Evolutionary conservation across 2,888 invertebrate genomes (phyloP).

Genomic region (Megamerina dolium): DNA sequence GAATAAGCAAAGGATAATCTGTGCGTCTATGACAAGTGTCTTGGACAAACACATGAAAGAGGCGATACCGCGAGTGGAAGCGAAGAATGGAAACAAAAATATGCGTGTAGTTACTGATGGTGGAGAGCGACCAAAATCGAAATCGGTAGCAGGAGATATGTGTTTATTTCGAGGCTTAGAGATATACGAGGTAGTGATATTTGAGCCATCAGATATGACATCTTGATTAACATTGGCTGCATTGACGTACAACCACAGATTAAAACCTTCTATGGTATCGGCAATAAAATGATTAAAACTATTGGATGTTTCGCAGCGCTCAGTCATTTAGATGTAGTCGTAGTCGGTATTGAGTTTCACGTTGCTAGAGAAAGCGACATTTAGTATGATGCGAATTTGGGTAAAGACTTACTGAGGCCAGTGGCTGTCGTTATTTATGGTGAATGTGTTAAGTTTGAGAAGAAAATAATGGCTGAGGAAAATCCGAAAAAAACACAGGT

Average conservation of each 20-base stretch:
- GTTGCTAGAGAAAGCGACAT: conserved; percentile 8
- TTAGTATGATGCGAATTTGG: conserved; percentile 6
- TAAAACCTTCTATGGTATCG: conserved; percentile 13
- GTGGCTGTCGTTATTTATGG: conserved; percentile 5
- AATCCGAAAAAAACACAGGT: background rate
- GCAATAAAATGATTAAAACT: conserved; percentile 10
- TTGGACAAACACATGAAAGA: background rate
- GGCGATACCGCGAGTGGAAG: too few relatives aligned
- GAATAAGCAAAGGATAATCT: conserved; percentile 14
- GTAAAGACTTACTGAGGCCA: conserved; percentile 10
- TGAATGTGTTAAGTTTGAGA: conserved; percentile 8
- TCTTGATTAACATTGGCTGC: conserved; percentile 7
- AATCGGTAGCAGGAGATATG: background rate
- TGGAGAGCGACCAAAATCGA: background rate
- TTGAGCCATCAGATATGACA: too few relatives aligned
- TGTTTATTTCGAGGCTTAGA: conserved; percentile 5
- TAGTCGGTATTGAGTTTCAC: background rate
- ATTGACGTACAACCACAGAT: conserved; percentile 1
- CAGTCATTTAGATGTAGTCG: conserved; percentile 4
- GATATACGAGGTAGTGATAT: too few relatives aligned
- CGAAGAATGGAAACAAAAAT: conserved; percentile 4
- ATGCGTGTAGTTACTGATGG: conserved; percentile 5
- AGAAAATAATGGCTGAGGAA: background rate
- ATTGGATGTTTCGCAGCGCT: conserved; percentile 5
- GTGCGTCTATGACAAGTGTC: conserved; percentile 14